Percentiles rank a stretch among this genome's conserved stretches.
phyloP scores from a whole-genome alignment of 2,797 vertebrate species.

The Neosalanx taihuensis region DNA sequence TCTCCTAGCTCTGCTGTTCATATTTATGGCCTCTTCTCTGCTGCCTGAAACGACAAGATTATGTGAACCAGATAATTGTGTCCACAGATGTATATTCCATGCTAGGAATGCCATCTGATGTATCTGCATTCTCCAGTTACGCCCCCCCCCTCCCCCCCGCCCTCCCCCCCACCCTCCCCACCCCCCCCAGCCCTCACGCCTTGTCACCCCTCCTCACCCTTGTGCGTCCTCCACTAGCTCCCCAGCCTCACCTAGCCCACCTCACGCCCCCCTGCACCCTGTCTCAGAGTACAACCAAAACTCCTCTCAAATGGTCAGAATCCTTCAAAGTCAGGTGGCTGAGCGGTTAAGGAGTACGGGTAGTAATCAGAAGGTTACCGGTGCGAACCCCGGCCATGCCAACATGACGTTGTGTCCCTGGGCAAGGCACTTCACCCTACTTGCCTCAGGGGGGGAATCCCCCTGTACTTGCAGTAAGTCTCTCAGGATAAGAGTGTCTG shows the following conservation, averaged over 20 bases:
- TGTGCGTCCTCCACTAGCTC: slow-evolving; percentile 29
- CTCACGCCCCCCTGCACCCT: not conserved
- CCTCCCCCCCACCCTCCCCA: slow-evolving; percentile 48
- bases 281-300: not conserved
- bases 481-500: too few relatives aligned
- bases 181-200: slow-evolving; percentile 54
- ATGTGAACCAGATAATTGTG: slow-evolving; percentile 70
- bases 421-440: too few relatives aligned
- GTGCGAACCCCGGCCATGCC: too few relatives aligned
- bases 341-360: too few relatives aligned
- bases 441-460: too few relatives aligned
- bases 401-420: too few relatives aligned
- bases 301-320: too few relatives aligned
- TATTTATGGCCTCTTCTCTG: slow-evolving; percentile 19
- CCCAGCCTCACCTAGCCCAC: not conserved
- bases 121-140: slow-evolving; percentile 68
- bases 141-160: slow-evolving; percentile 44
- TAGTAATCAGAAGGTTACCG: too few relatives aligned
- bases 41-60: slow-evolving; percentile 63
- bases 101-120: slow-evolving; percentile 67
- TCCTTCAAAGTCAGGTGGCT: too few relatives aligned
- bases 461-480: too few relatives aligned
- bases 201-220: slow-evolving; percentile 33
- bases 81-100: slow-evolving; percentile 76
- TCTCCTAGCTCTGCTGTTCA: not conserved